Conservation (phyloP, 2,797 vertebrate genomes). For the Darevskia nairensis region DNA sequence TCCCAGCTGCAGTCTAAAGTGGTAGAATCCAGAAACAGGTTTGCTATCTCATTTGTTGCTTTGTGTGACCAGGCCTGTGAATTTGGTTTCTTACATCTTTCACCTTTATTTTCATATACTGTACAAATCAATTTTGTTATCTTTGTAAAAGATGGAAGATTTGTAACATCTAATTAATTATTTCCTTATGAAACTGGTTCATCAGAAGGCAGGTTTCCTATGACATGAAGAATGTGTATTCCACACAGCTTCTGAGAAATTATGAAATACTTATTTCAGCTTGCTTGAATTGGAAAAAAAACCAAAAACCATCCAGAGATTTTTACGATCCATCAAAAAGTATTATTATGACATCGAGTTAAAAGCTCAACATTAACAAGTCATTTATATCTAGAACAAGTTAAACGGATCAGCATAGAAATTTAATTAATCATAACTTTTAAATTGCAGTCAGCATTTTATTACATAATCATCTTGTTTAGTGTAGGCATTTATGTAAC, state of each 20-base stretch:
- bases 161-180: slow-evolving; percentile 28
- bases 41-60: not conserved
- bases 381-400: slow-evolving; percentile 50
- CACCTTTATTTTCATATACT: not conserved
- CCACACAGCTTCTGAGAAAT: slow-evolving; percentile 41
- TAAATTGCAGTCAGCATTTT: slow-evolving; percentile 63
- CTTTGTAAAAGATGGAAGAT: not conserved
- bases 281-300: not conserved
- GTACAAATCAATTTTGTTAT: not conserved
- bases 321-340: slow-evolving; percentile 61
- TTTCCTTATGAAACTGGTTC: slow-evolving; percentile 22
- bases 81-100: not conserved
- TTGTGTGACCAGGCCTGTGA: not conserved
- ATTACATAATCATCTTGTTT: slow-evolving; percentile 62
- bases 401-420: slow-evolving; percentile 50
- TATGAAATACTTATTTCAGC: slow-evolving; percentile 41
- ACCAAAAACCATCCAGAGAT: slow-evolving; percentile 46
- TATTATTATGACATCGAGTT: slow-evolving; percentile 52
- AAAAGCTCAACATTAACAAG: slow-evolving; percentile 52
- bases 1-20: not conserved
- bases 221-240: slow-evolving; percentile 16
- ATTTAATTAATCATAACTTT: slow-evolving; percentile 60
- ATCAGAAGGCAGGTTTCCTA: slow-evolving; percentile 21
- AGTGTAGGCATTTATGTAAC: slow-evolving; percentile 51
- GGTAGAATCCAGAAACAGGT: not conserved